phyloP scores from a whole-genome alignment of 2,113 vertebrate genomes.

The Poeciliopsis prolifica region DNA sequence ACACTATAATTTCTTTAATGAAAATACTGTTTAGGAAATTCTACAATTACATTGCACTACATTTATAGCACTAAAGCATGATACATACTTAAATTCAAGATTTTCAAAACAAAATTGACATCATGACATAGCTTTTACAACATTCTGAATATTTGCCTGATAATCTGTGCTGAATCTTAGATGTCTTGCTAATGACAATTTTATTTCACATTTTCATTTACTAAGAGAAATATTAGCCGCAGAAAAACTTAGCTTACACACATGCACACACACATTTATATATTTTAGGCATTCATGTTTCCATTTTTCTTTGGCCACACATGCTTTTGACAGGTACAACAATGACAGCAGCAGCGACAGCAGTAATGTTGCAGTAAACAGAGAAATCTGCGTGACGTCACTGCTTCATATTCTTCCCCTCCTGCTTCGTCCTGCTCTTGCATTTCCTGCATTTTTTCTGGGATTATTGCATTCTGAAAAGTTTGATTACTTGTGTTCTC shows the following conservation, averaged over 20 bases:
- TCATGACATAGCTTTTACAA: neutral
- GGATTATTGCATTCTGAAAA: neutral
- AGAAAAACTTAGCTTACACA: neutral
- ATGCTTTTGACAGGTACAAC: conserved; percentile 25
- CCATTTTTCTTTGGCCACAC: neutral
- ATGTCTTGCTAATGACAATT: too few species aligned
- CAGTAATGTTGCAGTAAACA: conserved; percentile 51
- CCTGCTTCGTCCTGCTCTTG: neutral
- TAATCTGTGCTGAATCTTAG: neutral
- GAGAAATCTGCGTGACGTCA: conserved; percentile 27
- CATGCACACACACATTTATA: neutral
- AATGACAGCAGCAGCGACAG: conserved; percentile 45
- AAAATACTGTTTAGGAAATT: neutral
- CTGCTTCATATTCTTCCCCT: neutral
- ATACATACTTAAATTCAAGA: neutral
- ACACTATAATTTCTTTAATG: neutral
- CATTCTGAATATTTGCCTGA: neutral
- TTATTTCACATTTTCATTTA: neutral
- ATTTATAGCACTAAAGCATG: neutral
- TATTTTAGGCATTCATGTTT: neutral
- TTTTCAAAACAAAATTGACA: too few species aligned
- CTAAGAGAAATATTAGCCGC: neutral
- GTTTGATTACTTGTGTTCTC: conserved; percentile 37
- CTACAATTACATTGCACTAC: neutral
- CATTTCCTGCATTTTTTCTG: neutral